Evolutionary conservation across 2,888 invertebrate genomes (phyloP).

Genomic region (Torymus texanus): DNA sequence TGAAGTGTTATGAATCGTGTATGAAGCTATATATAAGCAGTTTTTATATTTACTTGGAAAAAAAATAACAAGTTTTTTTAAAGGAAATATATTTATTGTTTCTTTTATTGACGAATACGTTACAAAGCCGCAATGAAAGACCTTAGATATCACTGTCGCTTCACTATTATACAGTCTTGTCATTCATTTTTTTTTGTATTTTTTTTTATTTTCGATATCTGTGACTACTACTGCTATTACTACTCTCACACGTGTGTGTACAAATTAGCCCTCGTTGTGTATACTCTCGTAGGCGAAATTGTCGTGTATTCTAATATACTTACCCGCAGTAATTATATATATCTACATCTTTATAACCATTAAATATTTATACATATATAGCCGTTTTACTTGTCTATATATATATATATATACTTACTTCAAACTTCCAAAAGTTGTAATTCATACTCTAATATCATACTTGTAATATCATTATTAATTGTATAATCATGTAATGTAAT

Average conservation of each 20-base stretch:
- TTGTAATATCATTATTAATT: neutral
- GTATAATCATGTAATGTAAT: constrained; percentile 39
- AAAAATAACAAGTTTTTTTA: neutral
- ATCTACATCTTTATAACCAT: constrained; percentile 18
- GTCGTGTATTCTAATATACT: constrained; percentile 44
- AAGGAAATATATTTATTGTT: constrained; percentile 31
- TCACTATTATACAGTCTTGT: constrained; percentile 38
- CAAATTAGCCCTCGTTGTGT: constrained; percentile 49
- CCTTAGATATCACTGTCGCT: constrained; percentile 37
- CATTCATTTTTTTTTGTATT: neutral
- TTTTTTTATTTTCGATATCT: constrained; percentile 41
- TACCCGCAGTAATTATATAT: constrained; percentile 25
- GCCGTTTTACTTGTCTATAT: constrained; percentile 39
- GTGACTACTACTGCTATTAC: constrained; percentile 54
- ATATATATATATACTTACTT: neutral
- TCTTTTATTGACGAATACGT: constrained; percentile 20
- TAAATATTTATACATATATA: constrained; percentile 5
- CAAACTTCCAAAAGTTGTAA: constrained; percentile 39
- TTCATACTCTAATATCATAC: constrained; percentile 34
- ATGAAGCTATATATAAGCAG: constrained; percentile 17
- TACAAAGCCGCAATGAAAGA: constrained; percentile 35
- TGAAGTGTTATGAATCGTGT: constrained; percentile 23
- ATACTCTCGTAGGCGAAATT: constrained; percentile 37
- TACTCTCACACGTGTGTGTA: constrained; percentile 39
- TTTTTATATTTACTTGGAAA: neutral